Conservation (phyloP, 2,797 vertebrate genomes). For the Chelonia mydas region DNA sequence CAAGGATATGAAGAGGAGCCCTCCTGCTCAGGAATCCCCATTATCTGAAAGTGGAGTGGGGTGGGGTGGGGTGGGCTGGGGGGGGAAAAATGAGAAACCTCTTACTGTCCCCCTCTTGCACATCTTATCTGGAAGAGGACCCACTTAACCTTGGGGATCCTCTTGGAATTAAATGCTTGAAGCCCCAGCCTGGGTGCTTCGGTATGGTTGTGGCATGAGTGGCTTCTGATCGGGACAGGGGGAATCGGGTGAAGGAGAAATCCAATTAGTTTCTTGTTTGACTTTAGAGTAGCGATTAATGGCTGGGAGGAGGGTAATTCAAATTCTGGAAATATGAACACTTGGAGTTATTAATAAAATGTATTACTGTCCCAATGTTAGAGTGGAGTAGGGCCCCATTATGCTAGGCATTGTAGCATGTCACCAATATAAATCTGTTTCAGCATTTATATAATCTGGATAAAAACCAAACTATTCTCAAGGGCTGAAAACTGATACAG, state of each 20-base stretch:
- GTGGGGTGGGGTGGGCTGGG: too few relatives aligned
- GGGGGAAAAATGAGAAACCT: not conserved
- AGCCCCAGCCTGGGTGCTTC: not conserved
- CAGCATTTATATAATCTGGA: not conserved
- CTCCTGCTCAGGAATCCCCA: not conserved
- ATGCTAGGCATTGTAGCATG: not conserved
- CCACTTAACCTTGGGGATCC: too few relatives aligned
- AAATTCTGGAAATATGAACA: constrained; percentile 9
- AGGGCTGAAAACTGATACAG: not conserved
- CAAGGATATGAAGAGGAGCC: not conserved
- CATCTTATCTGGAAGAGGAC: not conserved
- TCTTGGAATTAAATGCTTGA: not conserved
- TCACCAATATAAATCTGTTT: not conserved
- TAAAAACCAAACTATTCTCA: not conserved
- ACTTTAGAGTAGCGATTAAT: not conserved
- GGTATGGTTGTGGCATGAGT: not conserved
- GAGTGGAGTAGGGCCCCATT: constrained; percentile 1
- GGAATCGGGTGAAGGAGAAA: not conserved
- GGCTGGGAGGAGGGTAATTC: not conserved
- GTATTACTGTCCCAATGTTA: not conserved
- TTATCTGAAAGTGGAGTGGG: fast-evolving
- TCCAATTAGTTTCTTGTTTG: not conserved
- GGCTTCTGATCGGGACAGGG: not conserved
- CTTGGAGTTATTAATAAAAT: not conserved
- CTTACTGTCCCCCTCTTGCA: not conserved